Evolutionary conservation across 1,140 invertebrate genomes (phyloP).

Genomic region (Nasonia vitripennis): DNA sequence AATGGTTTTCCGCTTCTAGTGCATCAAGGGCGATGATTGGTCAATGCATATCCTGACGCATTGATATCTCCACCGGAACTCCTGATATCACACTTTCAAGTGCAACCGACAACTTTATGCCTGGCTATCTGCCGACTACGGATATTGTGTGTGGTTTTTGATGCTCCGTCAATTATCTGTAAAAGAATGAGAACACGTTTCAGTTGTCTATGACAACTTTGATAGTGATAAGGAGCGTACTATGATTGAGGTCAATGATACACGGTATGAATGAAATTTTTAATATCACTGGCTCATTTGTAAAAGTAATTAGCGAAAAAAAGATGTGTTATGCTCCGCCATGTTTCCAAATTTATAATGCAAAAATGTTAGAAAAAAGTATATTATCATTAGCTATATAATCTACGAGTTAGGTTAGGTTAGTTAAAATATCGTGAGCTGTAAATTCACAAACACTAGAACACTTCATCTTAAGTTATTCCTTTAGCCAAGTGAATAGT

Average conservation of each 20-base stretch:
- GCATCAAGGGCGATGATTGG: conserved; percentile 40
- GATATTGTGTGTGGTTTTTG: conserved; percentile 19
- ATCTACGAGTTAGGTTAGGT: neutral
- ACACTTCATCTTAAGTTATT: neutral
- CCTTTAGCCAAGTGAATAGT: neutral
- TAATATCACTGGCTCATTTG: neutral
- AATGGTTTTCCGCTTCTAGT: conserved; percentile 59
- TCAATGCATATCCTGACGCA: conserved; percentile 46
- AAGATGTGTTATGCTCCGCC: neutral
- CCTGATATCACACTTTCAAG: conserved; percentile 26
- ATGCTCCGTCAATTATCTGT: conserved; percentile 32
- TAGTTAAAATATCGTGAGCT: neutral
- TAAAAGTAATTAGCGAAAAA: neutral
- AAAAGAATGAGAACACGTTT: conserved; percentile 26
- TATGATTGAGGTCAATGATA: conserved; percentile 24
- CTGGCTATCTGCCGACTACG: conserved; percentile 9
- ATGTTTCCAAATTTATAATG: too few relatives aligned
- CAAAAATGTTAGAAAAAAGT: neutral
- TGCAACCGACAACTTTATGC: conserved; percentile 22
- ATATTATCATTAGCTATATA: neutral
- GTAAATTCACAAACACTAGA: neutral
- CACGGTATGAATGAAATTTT: neutral
- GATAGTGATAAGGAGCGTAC: conserved; percentile 2
- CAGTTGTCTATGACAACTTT: conserved; percentile 1
- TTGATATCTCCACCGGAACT: conserved; percentile 47